Conservation (phyloP, 2,797 vertebrate genomes). For the Vireo griseus region DNA sequence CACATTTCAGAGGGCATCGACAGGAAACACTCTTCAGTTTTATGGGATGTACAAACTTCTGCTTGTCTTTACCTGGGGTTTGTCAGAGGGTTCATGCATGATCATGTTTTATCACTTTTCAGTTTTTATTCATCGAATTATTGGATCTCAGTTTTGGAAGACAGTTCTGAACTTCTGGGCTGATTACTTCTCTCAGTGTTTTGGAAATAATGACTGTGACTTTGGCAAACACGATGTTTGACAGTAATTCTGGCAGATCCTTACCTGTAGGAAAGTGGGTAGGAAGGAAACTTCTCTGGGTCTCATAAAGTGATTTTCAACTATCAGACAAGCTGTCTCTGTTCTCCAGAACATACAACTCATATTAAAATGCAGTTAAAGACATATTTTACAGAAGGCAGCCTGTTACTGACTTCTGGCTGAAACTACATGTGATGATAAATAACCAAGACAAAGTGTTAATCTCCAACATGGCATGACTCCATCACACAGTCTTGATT, state of each 20-base stretch:
- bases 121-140: background rate
- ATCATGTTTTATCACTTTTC: background rate
- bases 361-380: background rate
- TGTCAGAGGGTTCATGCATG: background rate
- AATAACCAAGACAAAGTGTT: background rate
- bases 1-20: background rate
- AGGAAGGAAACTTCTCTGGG: background rate
- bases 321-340: background rate
- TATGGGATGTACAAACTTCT: background rate
- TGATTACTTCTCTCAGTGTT: background rate
- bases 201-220: background rate
- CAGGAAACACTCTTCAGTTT: background rate
- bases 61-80: background rate
- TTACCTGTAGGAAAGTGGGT: background rate
- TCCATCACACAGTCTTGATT: background rate
- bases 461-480: background rate
- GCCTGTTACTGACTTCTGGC: background rate
- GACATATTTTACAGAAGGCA: background rate
- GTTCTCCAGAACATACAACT: background rate
- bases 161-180: background rate
- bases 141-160: background rate
- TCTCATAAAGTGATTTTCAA: background rate
- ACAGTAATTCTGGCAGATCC: background rate
- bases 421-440: background rate
- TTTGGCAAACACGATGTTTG: background rate